Percentiles rank a stretch among this genome's conserved stretches.
Evolutionary conservation across 2,888 invertebrate species (phyloP).

Genomic region (Lycocerus yunnanus): DNA sequence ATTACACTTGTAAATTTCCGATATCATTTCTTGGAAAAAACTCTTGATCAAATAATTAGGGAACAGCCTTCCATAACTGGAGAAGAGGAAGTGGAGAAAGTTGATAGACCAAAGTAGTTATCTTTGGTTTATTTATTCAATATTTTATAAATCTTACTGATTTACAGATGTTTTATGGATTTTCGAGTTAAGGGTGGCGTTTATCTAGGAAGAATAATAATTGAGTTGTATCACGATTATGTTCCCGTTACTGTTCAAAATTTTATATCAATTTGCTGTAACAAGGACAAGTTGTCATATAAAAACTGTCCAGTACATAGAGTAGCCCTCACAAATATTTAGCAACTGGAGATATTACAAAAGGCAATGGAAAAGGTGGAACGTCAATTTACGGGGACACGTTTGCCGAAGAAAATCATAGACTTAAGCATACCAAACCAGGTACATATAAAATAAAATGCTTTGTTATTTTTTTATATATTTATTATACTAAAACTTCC

Average conservation of each 20-base stretch:
- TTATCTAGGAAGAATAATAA: conserved; percentile 48
- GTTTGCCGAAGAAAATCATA: conserved; percentile 57
- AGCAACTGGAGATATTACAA: conserved; percentile 61
- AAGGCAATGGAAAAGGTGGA: conserved; percentile 58
- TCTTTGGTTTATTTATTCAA: background rate
- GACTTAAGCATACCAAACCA: conserved; percentile 54
- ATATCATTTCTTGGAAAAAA: conserved; percentile 40
- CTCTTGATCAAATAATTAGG: conserved; percentile 41
- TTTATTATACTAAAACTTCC: no score
- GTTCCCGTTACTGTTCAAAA: conserved; percentile 54
- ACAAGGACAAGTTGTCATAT: conserved; percentile 44
- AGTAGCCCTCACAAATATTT: conserved; percentile 57
- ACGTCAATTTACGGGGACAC: conserved; percentile 57
- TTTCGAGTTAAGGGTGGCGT: conserved; percentile 48
- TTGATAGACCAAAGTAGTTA: conserved; percentile 30
- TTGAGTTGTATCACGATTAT: conserved; percentile 53
- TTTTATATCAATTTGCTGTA: conserved; percentile 51
- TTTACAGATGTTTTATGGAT: conserved; percentile 51
- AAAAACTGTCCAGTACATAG: conserved; percentile 55
- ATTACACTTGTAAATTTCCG: conserved; percentile 43
- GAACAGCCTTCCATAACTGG: conserved; percentile 46
- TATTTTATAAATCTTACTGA: background rate
- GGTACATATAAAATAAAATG: conserved; percentile 43
- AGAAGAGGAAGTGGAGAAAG: conserved; percentile 22
- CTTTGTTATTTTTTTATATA: no score